Conservation (phyloP, 2,888 invertebrate genomes). For the Trileptium ribeirensis region DNA sequence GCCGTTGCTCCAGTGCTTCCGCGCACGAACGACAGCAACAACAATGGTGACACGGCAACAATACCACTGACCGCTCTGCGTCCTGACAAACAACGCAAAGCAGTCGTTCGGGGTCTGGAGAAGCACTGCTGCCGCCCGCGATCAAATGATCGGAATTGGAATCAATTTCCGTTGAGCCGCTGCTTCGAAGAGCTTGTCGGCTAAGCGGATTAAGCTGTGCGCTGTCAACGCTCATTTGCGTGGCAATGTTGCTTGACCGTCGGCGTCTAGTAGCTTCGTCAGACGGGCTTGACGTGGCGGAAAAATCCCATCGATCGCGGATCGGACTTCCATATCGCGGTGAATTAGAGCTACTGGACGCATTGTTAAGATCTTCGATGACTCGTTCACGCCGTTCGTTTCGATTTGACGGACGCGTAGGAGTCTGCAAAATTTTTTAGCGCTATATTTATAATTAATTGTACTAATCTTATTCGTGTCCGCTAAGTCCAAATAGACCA, state of each 20-base stretch:
- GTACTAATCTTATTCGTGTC: no score
- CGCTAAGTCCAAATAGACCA: no score
- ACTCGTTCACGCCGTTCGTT: neutral
- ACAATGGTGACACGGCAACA: neutral
- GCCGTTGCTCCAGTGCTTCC: neutral
- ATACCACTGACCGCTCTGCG: neutral
- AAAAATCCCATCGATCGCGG: neutral
- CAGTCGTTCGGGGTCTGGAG: neutral
- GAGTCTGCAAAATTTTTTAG: no score
- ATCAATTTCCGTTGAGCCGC: neutral
- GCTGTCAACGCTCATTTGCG: neutral
- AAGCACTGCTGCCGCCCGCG: neutral
- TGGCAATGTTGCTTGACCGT: neutral
- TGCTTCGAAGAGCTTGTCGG: neutral
- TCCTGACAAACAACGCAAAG: neutral
- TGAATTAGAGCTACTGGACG: neutral
- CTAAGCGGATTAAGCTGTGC: neutral
- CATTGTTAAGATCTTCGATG: neutral
- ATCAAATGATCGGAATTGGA: no score
- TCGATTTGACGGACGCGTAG: neutral
- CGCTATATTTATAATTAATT: no score
- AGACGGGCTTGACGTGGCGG: no score
- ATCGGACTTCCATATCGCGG: neutral
- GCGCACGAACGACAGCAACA: neutral
- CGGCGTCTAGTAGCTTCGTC: neutral